Percentiles rank a stretch among this genome's conserved stretches.
phyloP scores from a whole-genome alignment of 2,888 invertebrate genomes.

The Empis livida region DNA sequence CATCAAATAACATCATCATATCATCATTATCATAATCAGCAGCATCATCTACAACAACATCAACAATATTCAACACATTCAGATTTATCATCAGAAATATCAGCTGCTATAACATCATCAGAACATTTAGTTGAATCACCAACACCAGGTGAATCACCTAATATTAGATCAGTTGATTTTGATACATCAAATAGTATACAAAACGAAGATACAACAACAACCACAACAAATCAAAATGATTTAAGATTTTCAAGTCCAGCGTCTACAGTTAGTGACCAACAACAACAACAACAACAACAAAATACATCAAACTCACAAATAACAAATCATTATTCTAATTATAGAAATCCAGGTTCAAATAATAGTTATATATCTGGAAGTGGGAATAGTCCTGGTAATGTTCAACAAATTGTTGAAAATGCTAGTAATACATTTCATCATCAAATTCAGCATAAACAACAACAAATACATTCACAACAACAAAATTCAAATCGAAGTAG shows the following conservation, averaged over 20 bases:
- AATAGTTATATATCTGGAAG: slow-evolving; percentile 16
- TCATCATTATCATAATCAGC: slow-evolving; percentile 16
- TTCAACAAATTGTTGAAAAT: slow-evolving; percentile 2
- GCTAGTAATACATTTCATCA: slow-evolving; percentile 5
- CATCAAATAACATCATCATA: slow-evolving; percentile 11
- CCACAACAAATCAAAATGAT: slow-evolving; percentile 27
- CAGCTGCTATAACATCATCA: slow-evolving; percentile 56
- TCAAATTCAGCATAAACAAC: slow-evolving; percentile 11
- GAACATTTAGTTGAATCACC: slow-evolving; percentile 49
- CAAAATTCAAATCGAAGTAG: not conserved
- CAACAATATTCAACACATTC: slow-evolving; percentile 45
- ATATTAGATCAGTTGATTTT: slow-evolving; percentile 57
- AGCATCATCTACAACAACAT: slow-evolving; percentile 11
- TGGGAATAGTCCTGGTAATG: slow-evolving; percentile 5
- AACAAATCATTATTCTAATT: slow-evolving; percentile 29
- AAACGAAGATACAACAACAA: slow-evolving; percentile 20
- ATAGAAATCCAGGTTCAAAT: slow-evolving; percentile 25
- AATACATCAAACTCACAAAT: slow-evolving; percentile 20
- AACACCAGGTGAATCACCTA: slow-evolving; percentile 48
- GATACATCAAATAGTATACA: slow-evolving; percentile 53
- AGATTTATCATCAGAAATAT: slow-evolving; percentile 63
- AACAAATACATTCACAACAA: slow-evolving; percentile 14
- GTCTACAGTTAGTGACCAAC: slow-evolving; percentile 18
- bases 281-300: slow-evolving; percentile 12
- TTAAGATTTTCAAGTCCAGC: slow-evolving; percentile 41